Base-by-base conservation (phyloP, 2,113 vertebrate species). In the Tachysurus fulvidraco region DNA sequence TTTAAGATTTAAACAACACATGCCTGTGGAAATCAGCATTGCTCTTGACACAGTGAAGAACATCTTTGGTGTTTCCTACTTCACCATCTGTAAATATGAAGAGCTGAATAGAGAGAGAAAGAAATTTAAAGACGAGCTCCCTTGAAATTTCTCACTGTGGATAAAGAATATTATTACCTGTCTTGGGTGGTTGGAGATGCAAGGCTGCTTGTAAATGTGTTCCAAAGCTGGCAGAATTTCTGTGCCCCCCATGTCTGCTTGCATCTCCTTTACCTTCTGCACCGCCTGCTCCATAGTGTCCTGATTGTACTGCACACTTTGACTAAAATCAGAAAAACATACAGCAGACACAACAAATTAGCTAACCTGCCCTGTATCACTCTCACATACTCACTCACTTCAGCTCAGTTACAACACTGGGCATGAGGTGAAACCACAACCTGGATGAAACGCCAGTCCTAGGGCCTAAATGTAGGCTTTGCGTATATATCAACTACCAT, bases 71-170 rank as follows among this genome's bases (percentile, higher is more conserved):
- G 86, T 95, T 95, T 2, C 0, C 25, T 73, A 97, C 95, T 90
- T 96, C 96, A 88, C 97, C 96, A 60, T 98, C 96, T 54, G 96
- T 98, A 79, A 98, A 98, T 86, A 97, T 91, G 89, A 98, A 97
- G 16, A 97, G 87, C 96, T 98, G 86, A 0, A 67, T 44, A 85
- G 85, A 78, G 28, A 62, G 69, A 89, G 46, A 50, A 4, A 50
- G 8, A 50, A 7, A 50, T 50, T 50, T 50, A 9, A 50, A 50
- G 46, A 50, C 5, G 46, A 50, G 8, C 46, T 7, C 46, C 8
- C 46, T 50, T 50, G 5, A 50, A 9, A 50, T 50, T 50, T 50
- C 46, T 59, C 17, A 59, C 17, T 59, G 57, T 28, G 62, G 41
- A 91, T 59, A 5, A 59, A 59, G 57, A 59, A 59, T 59, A 59